Percentiles rank a stretch among this genome's conserved stretches.
phyloP scores from a whole-genome alignment of 1,140 invertebrate species.

The Anastrepha ludens region DNA sequence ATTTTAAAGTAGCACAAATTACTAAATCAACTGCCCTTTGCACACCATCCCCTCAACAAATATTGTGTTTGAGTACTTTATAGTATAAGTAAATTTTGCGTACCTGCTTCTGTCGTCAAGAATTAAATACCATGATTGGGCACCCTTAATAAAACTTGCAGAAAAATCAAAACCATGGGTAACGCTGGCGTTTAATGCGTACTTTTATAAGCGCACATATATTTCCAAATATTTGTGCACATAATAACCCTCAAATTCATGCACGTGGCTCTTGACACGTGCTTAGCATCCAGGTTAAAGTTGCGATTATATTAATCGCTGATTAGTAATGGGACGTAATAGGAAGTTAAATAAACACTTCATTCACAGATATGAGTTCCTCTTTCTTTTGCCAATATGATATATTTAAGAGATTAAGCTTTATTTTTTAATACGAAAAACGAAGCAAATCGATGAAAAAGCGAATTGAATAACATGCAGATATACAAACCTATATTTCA shows the following conservation, averaged over 20 bases:
- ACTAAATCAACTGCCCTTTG: neutral
- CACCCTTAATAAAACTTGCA: conserved; percentile 62
- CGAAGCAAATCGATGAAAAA: too few species aligned
- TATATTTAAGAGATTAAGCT: too few species aligned
- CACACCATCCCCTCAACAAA: neutral
- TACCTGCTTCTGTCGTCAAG: conserved; percentile 70
- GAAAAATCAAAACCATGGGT: conserved; percentile 66
- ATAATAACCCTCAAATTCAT: conserved; percentile 64
- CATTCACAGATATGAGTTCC: neutral
- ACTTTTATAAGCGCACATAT: neutral
- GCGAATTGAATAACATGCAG: too few species aligned
- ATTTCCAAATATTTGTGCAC: conserved; percentile 61
- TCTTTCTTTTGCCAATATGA: neutral
- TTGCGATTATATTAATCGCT: conserved; percentile 73
- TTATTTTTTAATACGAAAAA: too few species aligned
- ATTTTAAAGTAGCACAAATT: too few species aligned
- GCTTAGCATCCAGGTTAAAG: conserved; percentile 71
- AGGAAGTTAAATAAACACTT: conserved; percentile 56
- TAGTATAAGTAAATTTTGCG: neutral
- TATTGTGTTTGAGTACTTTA: neutral
- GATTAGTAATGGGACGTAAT: conserved; percentile 70
- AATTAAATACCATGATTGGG: conserved; percentile 67
- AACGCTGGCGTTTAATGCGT: conserved; percentile 58
- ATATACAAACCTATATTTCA: too few species aligned
- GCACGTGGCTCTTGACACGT: conserved; percentile 70